A percentile compares a stretch with the other conserved stretches of the same genome.
These are phyloP conservation scores for Podabrus alpinus DNA, from an alignment of 2,888 invertebrate genomes.

Conservation along the genomic window DNA sequence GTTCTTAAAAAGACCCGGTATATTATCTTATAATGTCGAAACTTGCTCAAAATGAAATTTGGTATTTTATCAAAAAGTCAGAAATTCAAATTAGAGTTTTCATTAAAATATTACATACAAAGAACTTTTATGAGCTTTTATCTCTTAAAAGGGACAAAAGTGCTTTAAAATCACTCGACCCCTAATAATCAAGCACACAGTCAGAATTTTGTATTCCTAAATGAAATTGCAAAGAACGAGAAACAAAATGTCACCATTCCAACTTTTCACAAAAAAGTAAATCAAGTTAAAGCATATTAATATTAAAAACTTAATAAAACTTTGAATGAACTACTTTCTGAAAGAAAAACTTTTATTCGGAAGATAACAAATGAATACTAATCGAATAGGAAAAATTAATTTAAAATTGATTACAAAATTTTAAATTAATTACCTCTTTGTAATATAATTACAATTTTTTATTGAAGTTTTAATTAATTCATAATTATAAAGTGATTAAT, in stretches of 20 bases:
- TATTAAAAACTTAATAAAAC: not conserved
- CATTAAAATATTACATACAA: not conserved
- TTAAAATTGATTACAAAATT: not conserved
- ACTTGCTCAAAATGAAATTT: not conserved
- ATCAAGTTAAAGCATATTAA: not conserved
- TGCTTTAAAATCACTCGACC: conserved; percentile 1
- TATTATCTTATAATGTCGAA: not conserved
- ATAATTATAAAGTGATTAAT: not conserved
- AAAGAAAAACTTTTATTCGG: not conserved
- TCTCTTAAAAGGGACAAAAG: not conserved
- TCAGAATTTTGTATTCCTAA: not conserved
- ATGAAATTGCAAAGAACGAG: not conserved
- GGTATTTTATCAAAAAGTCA: not conserved
- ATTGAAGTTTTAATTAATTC: not conserved
- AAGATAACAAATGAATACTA: not conserved
- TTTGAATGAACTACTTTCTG: not conserved
- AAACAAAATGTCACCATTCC: not conserved
- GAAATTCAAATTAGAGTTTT: not conserved
- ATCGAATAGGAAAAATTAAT: not conserved
- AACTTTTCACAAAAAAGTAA: not conserved
- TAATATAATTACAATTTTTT: not conserved
- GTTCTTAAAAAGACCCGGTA: not conserved
- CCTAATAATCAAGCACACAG: not conserved
- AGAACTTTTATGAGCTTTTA: not conserved
- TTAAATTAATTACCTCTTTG: not conserved